Percentiles rank a stretch among this genome's conserved stretches.
phyloP scores from a whole-genome alignment of 2,797 vertebrate genomes.

The Pangasius krempfi region DNA sequence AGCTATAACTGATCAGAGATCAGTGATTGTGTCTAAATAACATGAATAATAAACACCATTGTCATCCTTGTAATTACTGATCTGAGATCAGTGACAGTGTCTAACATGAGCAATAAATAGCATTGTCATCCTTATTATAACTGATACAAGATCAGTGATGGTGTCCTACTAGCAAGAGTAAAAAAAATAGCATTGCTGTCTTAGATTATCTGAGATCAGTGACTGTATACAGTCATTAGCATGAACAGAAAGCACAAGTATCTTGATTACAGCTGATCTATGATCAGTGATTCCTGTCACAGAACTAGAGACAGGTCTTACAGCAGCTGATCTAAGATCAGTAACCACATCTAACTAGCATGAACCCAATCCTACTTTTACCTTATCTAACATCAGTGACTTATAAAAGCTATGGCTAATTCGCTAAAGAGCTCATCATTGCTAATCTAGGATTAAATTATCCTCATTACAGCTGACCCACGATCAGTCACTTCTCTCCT shows the following conservation, averaged over 20 bases:
- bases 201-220: neutral
- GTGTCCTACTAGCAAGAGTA: neutral
- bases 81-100: neutral
- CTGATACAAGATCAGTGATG: neutral
- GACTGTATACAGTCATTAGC: neutral
- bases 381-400: neutral
- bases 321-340: neutral
- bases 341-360: neutral
- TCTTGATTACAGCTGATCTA: neutral
- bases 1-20: neutral
- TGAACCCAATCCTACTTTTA: neutral
- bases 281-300: neutral
- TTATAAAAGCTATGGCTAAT: neutral
- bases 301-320: neutral
- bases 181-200: neutral
- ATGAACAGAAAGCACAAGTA: neutral
- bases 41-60: neutral
- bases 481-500: neutral
- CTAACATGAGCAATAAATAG: neutral
- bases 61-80: neutral
- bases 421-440: neutral
- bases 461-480: neutral
- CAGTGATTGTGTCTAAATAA: neutral
- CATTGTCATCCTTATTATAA: neutral
- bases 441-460: constrained; percentile 13